A percentile compares a stretch with the other conserved stretches of the same genome.
These are phyloP conservation scores for Drosophila bipectinata DNA, from an alignment of 1,140 invertebrate species.

Conservation along the genomic window DNA sequence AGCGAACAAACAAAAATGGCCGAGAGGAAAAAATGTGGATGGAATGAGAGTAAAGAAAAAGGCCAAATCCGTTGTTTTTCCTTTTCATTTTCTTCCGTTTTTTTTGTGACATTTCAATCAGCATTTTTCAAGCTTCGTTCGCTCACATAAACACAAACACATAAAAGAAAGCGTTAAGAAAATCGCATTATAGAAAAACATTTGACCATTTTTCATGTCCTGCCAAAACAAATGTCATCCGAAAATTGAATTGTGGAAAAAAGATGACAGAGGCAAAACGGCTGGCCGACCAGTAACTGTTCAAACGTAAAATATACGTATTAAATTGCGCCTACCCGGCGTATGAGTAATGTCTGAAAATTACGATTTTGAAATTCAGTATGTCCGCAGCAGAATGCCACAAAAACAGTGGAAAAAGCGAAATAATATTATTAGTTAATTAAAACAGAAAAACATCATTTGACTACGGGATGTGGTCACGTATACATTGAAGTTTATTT, in stretches of 20 bases:
- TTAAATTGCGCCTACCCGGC: conserved; percentile 32
- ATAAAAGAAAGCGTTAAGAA: conserved; percentile 70
- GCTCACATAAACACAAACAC: conserved; percentile 32
- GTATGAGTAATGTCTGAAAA: conserved; percentile 23
- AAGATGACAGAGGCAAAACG: conserved; percentile 35
- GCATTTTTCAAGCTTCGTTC: conserved; percentile 55
- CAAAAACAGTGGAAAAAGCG: conserved; percentile 2
- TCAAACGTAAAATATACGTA: conserved; percentile 21
- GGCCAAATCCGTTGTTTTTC: conserved; percentile 32
- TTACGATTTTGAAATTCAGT: background rate
- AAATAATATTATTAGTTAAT: conserved; percentile 40
- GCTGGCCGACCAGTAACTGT: conserved; percentile 31
- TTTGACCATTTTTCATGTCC: conserved; percentile 71
- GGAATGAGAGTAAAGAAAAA: conserved; percentile 29
- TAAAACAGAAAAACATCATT: conserved; percentile 18
- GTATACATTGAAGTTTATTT: background rate
- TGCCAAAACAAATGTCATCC: conserved; percentile 48
- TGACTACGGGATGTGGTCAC: conserved; percentile 16
- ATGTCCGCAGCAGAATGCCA: background rate
- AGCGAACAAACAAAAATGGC: conserved; percentile 53
- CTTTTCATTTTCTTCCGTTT: conserved; percentile 17
- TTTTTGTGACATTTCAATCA: conserved; percentile 67
- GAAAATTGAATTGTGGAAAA: conserved; percentile 70
- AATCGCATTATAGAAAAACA: conserved; percentile 78
- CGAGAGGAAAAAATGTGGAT: conserved; percentile 18